Percentiles rank a stretch among this genome's conserved stretches.
phyloP scores from a whole-genome alignment of 2,797 vertebrate species.

The Dermochelys coriacea region DNA sequence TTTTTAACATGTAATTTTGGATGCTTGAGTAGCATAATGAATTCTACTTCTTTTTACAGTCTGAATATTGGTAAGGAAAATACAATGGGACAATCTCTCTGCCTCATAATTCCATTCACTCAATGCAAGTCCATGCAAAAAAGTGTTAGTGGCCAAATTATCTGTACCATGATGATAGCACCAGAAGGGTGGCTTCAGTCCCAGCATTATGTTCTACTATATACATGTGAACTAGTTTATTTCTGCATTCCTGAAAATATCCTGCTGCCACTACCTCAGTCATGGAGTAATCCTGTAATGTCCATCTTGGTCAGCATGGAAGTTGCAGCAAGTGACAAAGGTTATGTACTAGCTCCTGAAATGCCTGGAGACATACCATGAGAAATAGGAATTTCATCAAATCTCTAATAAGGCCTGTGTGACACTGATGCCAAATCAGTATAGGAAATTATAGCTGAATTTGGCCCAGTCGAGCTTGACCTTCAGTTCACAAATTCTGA shows the following conservation, averaged over 20 bases:
- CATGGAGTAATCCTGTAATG: not conserved
- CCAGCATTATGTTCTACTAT: not conserved
- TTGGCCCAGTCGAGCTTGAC: not conserved
- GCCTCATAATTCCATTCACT: not conserved
- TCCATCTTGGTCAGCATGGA: not conserved
- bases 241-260: not conserved
- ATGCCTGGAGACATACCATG: not conserved
- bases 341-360: not conserved
- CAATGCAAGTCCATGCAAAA: not conserved
- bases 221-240: not conserved
- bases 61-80: not conserved
- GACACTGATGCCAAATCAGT: not conserved
- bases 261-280: not conserved
- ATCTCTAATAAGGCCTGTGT: not conserved
- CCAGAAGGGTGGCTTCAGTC: not conserved
- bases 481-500: not conserved
- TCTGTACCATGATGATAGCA: not conserved
- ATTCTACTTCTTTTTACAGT: not conserved
- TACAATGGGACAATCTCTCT: too few relatives aligned
- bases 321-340: not conserved
- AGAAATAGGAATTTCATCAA: not conserved
- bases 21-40: not conserved
- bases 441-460: too few relatives aligned
- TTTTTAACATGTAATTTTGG: not conserved
- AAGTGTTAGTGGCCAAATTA: not conserved